Evolutionary conservation across 1,140 invertebrate species (phyloP).

Genomic region (Zaprionus africanus): DNA sequence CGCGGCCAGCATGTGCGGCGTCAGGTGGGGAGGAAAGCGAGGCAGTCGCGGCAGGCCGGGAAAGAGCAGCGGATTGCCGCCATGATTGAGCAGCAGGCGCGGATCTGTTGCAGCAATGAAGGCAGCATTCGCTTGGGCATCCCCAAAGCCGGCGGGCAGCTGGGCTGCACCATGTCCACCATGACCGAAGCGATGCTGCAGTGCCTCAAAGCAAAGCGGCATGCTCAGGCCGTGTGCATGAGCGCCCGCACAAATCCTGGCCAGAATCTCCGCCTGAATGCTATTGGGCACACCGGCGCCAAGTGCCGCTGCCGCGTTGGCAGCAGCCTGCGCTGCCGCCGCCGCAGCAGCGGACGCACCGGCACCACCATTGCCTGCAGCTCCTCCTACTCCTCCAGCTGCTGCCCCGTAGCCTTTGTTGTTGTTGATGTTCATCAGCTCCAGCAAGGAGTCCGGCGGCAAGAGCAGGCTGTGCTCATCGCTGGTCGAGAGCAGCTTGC

Average conservation of each 20-base stretch:
- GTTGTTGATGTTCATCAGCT: slow-evolving; percentile 82
- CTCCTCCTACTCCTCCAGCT: background rate
- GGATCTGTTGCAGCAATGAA: slow-evolving; percentile 83
- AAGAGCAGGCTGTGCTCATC: slow-evolving; percentile 80
- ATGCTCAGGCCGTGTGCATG: slow-evolving; percentile 85
- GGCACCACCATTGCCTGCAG: background rate
- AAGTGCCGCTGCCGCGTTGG: slow-evolving; percentile 34
- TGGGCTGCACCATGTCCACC: slow-evolving; percentile 4
- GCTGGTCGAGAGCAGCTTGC: slow-evolving; percentile 93
- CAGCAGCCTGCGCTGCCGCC: slow-evolving; percentile 40
- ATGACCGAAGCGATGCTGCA: slow-evolving; percentile 84
- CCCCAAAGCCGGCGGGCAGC: slow-evolving; percentile 16
- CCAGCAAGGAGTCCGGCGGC: slow-evolving; percentile 81
- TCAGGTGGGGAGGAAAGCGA: slow-evolving; percentile 73
- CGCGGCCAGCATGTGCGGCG: slow-evolving; percentile 71
- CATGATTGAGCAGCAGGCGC: slow-evolving; percentile 76
- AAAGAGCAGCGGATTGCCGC: slow-evolving; percentile 85
- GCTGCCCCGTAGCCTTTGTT: slow-evolving; percentile 74
- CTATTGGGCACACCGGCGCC: slow-evolving; percentile 70
- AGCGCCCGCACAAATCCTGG: slow-evolving; percentile 90
- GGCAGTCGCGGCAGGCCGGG: slow-evolving; percentile 85
- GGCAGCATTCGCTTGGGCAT: slow-evolving; percentile 48
- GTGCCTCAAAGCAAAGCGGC: slow-evolving; percentile 86
- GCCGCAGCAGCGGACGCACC: background rate
- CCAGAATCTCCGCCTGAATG: slow-evolving; percentile 92